These are phyloP conservation scores for Mormyrus iriodes DNA, from an alignment of 2,113 vertebrate genomes.

Conservation along the genomic window DNA sequence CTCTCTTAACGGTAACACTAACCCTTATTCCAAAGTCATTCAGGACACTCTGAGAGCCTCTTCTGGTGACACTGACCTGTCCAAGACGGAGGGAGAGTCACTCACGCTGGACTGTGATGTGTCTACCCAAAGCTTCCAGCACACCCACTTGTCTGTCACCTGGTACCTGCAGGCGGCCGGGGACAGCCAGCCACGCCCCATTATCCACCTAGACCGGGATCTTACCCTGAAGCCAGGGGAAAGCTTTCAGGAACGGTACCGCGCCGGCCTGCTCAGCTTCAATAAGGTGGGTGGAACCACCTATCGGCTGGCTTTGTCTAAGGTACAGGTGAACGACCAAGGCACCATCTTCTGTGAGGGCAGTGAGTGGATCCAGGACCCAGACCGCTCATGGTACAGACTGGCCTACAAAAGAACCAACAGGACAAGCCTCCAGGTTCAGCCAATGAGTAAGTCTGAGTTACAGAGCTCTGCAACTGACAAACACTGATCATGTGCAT, in stretches of 20 bases:
- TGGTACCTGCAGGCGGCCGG: conserved; percentile 62
- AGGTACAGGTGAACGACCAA: conserved; percentile 58
- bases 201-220: conserved; percentile 74
- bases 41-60: conserved; percentile 68
- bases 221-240: conserved; percentile 67
- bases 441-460: conserved; percentile 44
- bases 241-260: conserved; percentile 60
- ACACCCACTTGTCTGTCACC: conserved; percentile 79
- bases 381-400: conserved; percentile 69
- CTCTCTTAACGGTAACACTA: not conserved
- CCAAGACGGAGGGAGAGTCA: conserved; percentile 52
- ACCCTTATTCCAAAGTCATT: conserved; percentile 64
- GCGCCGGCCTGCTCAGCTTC: conserved; percentile 53
- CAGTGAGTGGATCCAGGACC: conserved; percentile 82
- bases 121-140: conserved; percentile 72
- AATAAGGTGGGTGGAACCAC: conserved; percentile 62
- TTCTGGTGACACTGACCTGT: conserved; percentile 46
- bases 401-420: conserved; percentile 59
- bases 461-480: too few species aligned
- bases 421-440: conserved; percentile 39
- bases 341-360: conserved; percentile 73
- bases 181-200: not conserved
- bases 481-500: not conserved
- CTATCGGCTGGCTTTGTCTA: conserved; percentile 62
- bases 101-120: conserved; percentile 71